Base-by-base conservation (phyloP, 2,797 vertebrate genomes). In the Manis javanica region DNA sequence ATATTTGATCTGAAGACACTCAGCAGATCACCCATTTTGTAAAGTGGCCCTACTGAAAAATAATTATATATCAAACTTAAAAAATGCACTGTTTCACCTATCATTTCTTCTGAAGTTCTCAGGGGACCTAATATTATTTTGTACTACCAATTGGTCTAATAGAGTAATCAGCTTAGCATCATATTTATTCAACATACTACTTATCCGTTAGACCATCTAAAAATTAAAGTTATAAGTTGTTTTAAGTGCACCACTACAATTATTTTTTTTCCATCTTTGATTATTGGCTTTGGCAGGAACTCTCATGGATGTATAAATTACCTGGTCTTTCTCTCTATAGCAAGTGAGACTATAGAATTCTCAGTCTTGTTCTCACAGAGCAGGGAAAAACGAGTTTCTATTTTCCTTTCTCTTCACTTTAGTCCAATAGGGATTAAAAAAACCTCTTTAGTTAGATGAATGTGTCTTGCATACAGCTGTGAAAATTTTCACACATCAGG, bases 401-500 rank as follows among this genome's bases (percentile, higher is more conserved):
- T 85, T 71, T 88, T 89, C 24, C 19, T 90, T 91, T 83, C 13
- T 85, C 96, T 89, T 94, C 57, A 88, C 34, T 90, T 94, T 64
- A 68, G 64, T 96, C 39, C 63, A 92, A 81, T 64, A 72, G 93
- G 77, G 64, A 87, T 61, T 61, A 78, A 87, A 87, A 66, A 77
- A 84, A 34, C 63, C 46, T 82, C 92, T 94, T 92, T 75, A 91
- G 90, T 91, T 86, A 82, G 85, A 91, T 89, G 84, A 92, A 94
- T 90, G 71, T 81, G 46, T 96, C 74, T 96, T 96, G 68, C 21
- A 49, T 87, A 93, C 82, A 96, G 96, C 95, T 97, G 94, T 97
- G 94, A 95, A 97, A 87, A 89, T 88, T 90, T 97, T 98, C 93
- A 97, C 84, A 97, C 90, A 89, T 91, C 93, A 96, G 78, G 90